Evolutionary conservation across 2,113 vertebrate genomes (phyloP).

Genomic region (Malurus elegans): DNA sequence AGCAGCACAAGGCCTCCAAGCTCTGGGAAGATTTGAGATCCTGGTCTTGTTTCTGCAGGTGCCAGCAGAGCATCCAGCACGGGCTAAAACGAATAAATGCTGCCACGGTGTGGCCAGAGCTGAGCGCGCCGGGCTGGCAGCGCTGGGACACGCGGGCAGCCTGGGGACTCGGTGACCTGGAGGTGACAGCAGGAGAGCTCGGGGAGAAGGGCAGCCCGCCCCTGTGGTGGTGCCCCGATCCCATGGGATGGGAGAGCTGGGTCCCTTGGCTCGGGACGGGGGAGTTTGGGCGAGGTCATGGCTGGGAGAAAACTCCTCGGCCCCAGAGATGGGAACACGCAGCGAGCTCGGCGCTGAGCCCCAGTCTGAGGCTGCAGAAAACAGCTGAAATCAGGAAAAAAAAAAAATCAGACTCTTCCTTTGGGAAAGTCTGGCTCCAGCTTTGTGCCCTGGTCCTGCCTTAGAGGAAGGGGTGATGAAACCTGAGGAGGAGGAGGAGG

Average conservation of each 20-base stretch:
- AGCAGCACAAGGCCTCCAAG: neutral
- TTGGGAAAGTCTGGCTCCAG: neutral
- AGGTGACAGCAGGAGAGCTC: neutral
- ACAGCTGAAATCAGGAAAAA: neutral
- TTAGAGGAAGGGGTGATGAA: rapidly evolving
- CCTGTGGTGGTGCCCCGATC: neutral
- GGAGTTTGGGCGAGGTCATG: neutral
- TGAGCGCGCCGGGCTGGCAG: neutral
- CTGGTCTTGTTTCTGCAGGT: neutral
- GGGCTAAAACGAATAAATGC: neutral
- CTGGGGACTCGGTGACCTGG: neutral
- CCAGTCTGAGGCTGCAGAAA: neutral
- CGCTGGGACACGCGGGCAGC: neutral
- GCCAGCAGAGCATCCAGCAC: neutral
- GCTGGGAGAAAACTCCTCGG: neutral
- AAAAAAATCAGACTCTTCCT: neutral
- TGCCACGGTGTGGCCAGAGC: conserved; percentile 48
- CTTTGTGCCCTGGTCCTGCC: neutral
- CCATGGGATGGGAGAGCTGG: neutral
- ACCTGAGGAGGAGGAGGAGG: neutral
- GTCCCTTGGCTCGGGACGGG: neutral
- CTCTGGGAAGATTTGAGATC: neutral
- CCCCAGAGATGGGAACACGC: neutral
- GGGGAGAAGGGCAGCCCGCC: neutral
- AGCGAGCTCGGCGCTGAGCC: neutral